Evolutionary conservation across 2,113 vertebrate genomes (phyloP).

Genomic region (Abramis brama): DNA sequence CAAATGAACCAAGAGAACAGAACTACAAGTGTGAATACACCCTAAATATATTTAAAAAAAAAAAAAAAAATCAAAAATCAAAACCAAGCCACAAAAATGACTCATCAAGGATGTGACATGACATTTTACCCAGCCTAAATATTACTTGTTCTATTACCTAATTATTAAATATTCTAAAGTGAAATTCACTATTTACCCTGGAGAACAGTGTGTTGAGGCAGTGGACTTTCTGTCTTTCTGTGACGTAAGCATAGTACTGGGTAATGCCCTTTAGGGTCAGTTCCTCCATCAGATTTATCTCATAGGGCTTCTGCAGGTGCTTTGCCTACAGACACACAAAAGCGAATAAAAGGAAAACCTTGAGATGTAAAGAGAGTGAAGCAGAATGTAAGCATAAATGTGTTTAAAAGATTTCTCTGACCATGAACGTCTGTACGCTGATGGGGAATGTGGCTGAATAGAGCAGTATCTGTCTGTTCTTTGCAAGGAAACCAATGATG

Average conservation of each 20-base stretch:
- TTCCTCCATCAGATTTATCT: constrained; percentile 85
- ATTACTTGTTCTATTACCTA: not conserved
- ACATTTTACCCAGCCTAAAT: not conserved
- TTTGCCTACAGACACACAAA: constrained; percentile 65
- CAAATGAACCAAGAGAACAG: too few relatives aligned
- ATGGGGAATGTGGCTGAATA: constrained; percentile 82
- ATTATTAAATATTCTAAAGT: not conserved
- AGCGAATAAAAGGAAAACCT: not conserved
- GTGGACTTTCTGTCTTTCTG: constrained; percentile 81
- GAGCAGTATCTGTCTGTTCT: constrained; percentile 80
- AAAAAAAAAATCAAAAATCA: too few relatives aligned
- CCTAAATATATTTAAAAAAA: too few relatives aligned
- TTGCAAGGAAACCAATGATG: constrained; percentile 80
- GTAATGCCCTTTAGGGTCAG: constrained; percentile 82
- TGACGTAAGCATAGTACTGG: constrained; percentile 82
- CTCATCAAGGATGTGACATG: not conserved
- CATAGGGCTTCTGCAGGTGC: constrained; percentile 80
- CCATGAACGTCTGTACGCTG: constrained; percentile 84
- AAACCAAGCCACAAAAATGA: too few relatives aligned
- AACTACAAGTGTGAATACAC: too few relatives aligned
- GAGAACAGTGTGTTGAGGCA: constrained; percentile 84
- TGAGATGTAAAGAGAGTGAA: not conserved
- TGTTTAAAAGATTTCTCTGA: constrained; percentile 57
- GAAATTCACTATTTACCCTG: constrained; percentile 68
- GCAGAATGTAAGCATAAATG: not conserved